Conservation (phyloP, 1,140 invertebrate species). For the Argopecten irradians region DNA sequence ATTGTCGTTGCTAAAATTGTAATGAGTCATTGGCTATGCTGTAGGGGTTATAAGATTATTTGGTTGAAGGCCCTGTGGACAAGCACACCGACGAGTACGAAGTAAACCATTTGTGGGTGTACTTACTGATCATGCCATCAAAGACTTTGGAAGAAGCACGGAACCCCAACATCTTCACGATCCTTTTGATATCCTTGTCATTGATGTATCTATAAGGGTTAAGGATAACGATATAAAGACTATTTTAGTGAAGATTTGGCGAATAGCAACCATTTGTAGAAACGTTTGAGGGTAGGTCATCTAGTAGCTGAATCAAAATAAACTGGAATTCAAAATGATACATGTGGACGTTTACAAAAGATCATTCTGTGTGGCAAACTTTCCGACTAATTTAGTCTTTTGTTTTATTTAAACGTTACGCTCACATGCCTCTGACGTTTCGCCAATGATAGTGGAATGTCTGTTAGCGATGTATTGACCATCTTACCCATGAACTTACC, state of each 20-base stretch:
- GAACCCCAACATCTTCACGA: conserved; percentile 60
- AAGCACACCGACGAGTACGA: not conserved
- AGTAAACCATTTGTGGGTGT: not conserved
- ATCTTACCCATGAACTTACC: conserved; percentile 58
- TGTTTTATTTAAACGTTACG: no score
- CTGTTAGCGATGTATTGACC: not conserved
- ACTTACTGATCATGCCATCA: conserved; percentile 59
- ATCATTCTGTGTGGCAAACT: no score
- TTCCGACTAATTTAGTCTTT: no score
- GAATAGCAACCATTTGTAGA: no score
- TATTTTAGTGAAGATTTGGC: no score
- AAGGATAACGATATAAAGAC: not conserved
- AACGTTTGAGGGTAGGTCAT: no score
- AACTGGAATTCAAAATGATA: not conserved
- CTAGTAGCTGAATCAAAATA: no score
- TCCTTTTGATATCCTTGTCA: conserved; percentile 57
- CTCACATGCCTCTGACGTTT: no score
- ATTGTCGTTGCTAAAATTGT: not conserved
- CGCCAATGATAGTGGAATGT: no score
- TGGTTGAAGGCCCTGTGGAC: not conserved
- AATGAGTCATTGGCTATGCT: not conserved
- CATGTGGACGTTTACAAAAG: not conserved
- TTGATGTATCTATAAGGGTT: conserved; percentile 57
- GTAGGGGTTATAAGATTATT: not conserved
- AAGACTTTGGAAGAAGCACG: conserved; percentile 56